A percentile compares a stretch with the other conserved stretches of the same genome.
Conservation (phyloP, 2,888 invertebrate species). For the Dasysyrphus albostriatus region DNA sequence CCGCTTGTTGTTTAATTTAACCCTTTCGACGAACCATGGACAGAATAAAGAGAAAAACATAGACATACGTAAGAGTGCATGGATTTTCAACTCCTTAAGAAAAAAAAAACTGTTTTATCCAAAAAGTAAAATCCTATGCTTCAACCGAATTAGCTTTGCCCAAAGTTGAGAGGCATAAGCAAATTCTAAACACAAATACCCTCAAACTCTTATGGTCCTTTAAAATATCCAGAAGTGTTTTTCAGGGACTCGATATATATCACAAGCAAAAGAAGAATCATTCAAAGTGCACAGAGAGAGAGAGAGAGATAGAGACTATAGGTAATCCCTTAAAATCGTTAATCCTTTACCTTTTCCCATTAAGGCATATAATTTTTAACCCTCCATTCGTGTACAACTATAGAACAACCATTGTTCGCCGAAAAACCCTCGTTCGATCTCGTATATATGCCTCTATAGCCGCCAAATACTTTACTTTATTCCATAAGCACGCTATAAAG, state of each 20-base stretch:
- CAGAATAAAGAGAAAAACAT: conserved; percentile 10
- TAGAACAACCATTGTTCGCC: conserved; percentile 44
- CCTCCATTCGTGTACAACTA: conserved; percentile 39
- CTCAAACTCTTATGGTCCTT: conserved; percentile 43
- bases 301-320: neutral
- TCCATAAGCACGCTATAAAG: neutral
- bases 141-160: conserved; percentile 54
- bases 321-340: conserved; percentile 76
- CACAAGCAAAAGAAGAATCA: conserved; percentile 17
- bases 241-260: neutral
- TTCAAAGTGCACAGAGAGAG: conserved; percentile 38
- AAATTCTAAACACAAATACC: conserved; percentile 49
- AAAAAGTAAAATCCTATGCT: conserved; percentile 36
- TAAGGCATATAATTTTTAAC: conserved; percentile 69
- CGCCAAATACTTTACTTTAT: neutral
- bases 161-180: conserved; percentile 42
- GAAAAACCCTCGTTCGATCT: conserved; percentile 1
- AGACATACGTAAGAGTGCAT: conserved; percentile 1
- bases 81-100: conserved; percentile 26
- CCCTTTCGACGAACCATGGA: conserved; percentile 55
- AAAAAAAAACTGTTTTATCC: conserved; percentile 43
- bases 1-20: conserved; percentile 53
- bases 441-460: neutral
- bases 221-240: conserved; percentile 8
- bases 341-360: conserved; percentile 75